Base-by-base conservation (phyloP, 2,888 invertebrate genomes). In the Drosophila recens region DNA sequence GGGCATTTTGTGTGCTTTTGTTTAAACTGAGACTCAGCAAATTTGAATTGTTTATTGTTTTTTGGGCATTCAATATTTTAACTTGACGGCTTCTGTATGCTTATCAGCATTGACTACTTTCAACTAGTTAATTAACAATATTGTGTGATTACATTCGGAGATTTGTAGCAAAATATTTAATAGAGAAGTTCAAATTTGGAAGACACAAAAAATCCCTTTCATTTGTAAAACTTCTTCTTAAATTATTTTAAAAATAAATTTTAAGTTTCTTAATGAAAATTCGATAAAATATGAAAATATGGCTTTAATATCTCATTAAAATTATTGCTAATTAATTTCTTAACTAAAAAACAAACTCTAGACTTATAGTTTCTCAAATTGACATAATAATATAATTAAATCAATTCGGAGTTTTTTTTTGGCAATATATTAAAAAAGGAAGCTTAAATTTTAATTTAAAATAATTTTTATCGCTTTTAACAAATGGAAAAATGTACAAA, bases 21-120 rank as follows among this genome's bases (percentile, higher is more conserved):
- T 75, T 80, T 64, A 68, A 62, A 15, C 40, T 52, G n/a, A 17
- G 15, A 13, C 11, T 36, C 46, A 73, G 48, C 38, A 56, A 56
- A 45, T 56, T 58, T 45, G 20, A 54, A 43, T 68, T 64, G 40
- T 42, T 23, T 57, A n/a, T 48, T 52, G 27, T 42, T 56, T 30
- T 56, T 45, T 51, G 38, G 15, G 17, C 40, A 63, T 56, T 56
- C 34, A 23, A 10, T n/a, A 13, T 48, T 48, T 48, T 38, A n/a
- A 56, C 65, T 52, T 59, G n/a, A n/a, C 13, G 23, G 54, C 43
- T 74, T 66, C 74, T 74, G 59, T 59, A n/a, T 48, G 69, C 13
- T 13, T 3, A 5, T 46, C 9, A 34, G 3, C 38, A 30, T 34
- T 45, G 43, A 48, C 57, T 49, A 42, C 15, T 62, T 9, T 45